A percentile compares a stretch with the other conserved stretches of the same genome.
Evolutionary conservation across 2,888 invertebrate species (phyloP).

Genomic region (Drosophila nr. perissopoda): DNA sequence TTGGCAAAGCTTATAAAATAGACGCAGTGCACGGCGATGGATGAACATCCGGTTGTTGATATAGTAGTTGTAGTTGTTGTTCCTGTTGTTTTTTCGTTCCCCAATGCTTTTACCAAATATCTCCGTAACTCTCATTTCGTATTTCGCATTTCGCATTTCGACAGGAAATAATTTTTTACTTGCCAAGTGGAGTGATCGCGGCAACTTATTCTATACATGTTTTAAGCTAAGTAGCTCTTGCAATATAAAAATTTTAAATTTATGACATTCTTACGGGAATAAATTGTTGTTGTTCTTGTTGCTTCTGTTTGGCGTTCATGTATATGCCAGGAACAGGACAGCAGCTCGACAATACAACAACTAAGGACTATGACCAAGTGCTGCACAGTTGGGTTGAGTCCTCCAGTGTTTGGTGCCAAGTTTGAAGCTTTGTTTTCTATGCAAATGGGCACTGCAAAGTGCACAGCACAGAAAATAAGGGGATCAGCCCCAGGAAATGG

Average conservation of each 20-base stretch:
- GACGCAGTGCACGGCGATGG: conserved; percentile 65
- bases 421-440: conserved; percentile 53
- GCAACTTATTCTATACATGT: conserved; percentile 20
- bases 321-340: conserved; percentile 32
- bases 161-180: conserved; percentile 73
- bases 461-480: conserved; percentile 16
- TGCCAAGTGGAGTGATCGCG: conserved; percentile 23
- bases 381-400: conserved; percentile 16
- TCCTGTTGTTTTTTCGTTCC: conserved; percentile 11
- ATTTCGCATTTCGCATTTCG: conserved; percentile 26
- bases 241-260: conserved; percentile 50
- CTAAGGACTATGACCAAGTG: conserved; percentile 26
- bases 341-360: conserved; percentile 13
- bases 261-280: conserved; percentile 44
- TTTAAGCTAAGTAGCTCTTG: conserved; percentile 28
- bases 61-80: conserved; percentile 28
- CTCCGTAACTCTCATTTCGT: conserved; percentile 23
- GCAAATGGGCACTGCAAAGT: conserved; percentile 44
- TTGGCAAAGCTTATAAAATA: conserved; percentile 77
- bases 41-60: conserved; percentile 64
- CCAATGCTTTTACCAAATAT: conserved; percentile 27
- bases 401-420: conserved; percentile 39
- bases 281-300: neutral
- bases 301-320: conserved; percentile 26
- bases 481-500: conserved; percentile 22